Percentiles rank a stretch among this genome's conserved stretches.
These are phyloP conservation scores for Rhegmatorhina hoffmannsi DNA, from an alignment of 2,113 vertebrate genomes.

Conservation along the genomic window DNA sequence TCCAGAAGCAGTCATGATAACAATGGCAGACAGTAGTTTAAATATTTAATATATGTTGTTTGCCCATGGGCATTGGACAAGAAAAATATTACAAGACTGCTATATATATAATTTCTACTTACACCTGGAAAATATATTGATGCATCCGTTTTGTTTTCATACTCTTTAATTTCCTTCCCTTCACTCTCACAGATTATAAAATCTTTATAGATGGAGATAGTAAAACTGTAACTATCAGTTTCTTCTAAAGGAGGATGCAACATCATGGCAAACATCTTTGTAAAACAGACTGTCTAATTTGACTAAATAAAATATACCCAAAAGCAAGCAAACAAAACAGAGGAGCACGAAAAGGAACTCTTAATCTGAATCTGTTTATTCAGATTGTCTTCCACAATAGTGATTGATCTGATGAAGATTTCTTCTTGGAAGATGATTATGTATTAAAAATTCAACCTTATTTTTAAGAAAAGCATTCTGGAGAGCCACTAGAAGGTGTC, in stretches of 20 bases:
- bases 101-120: conserved; percentile 1
- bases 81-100: not conserved
- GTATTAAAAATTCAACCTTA: not conserved
- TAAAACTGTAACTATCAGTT: conserved; percentile 22
- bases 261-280: not conserved
- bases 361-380: not conserved
- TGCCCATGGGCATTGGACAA: not conserved
- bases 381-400: not conserved
- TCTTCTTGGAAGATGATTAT: not conserved
- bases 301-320: not conserved
- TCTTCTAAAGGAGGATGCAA: conserved; percentile 10
- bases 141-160: conserved; percentile 34
- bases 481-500: not conserved
- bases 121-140: conserved; percentile 15
- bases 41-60: conserved; percentile 23
- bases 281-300: conserved; percentile 2
- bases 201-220: conserved; percentile 43
- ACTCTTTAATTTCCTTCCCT: conserved; percentile 51
- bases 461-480: not conserved
- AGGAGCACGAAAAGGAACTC: not conserved
- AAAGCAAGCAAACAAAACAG: conserved; percentile 3
- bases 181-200: conserved; percentile 38
- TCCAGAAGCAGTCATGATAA: not conserved
- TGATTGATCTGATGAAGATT: not conserved
- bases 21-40: not conserved